Conservation (phyloP, 2,113 vertebrate genomes). For the Bujurquina vittata region DNA sequence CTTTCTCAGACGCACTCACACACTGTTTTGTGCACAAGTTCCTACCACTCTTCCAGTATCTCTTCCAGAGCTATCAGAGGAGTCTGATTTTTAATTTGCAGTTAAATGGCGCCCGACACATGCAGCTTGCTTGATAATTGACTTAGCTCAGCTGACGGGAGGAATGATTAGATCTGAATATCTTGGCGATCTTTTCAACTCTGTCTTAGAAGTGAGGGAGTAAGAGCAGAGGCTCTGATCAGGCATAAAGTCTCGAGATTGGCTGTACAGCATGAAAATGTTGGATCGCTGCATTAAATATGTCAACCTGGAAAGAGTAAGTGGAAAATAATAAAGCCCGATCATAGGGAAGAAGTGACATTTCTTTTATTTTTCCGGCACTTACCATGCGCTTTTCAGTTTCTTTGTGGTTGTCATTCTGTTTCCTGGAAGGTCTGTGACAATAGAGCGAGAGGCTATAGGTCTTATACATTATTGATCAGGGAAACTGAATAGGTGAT, state of each 20-base stretch:
- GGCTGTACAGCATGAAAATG: slow-evolving; percentile 20
- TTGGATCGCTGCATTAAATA: slow-evolving; percentile 31
- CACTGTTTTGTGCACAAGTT: slow-evolving; percentile 65
- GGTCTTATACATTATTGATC: slow-evolving; percentile 58
- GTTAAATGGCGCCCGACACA: slow-evolving; percentile 78
- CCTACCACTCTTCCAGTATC: slow-evolving; percentile 61
- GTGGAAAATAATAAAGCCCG: slow-evolving; percentile 29
- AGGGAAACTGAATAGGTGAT: slow-evolving; percentile 55
- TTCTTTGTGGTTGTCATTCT: slow-evolving; percentile 26
- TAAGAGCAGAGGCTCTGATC: slow-evolving; percentile 54
- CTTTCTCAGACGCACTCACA: slow-evolving; percentile 50
- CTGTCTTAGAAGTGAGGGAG: slow-evolving; percentile 47
- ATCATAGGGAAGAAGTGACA: slow-evolving; percentile 7
- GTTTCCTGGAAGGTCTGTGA: slow-evolving; percentile 39
- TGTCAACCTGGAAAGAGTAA: slow-evolving; percentile 30
- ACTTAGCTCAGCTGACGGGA: slow-evolving; percentile 77
- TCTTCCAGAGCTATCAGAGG: slow-evolving; percentile 65
- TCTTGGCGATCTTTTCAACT: slow-evolving; percentile 59
- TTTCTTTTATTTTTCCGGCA: slow-evolving; percentile 10
- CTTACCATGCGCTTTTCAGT: background rate
- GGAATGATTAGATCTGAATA: slow-evolving; percentile 77
- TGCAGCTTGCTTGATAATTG: slow-evolving; percentile 78
- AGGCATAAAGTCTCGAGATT: slow-evolving; percentile 42
- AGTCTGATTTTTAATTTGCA: slow-evolving; percentile 80
- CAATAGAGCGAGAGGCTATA: slow-evolving; percentile 40